Evolutionary conservation across 2,888 invertebrate species (phyloP), one percentile per base, ranked within the genome.

Genomic region (Pheosia gnoma): DNA sequence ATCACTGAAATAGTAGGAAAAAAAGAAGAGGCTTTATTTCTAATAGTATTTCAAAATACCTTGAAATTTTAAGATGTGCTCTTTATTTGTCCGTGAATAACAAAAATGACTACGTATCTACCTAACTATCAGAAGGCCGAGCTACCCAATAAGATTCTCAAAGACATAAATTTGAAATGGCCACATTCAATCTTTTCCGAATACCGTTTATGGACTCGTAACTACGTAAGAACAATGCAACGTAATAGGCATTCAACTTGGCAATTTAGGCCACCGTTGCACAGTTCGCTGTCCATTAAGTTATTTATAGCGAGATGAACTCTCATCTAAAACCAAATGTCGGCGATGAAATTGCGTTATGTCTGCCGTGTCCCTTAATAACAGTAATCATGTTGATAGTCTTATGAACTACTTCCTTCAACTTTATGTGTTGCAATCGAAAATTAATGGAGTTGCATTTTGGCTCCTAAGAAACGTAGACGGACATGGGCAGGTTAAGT

Each of bases 381-480:
- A 69, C 57, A 58, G 63, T 67, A 56, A 67, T 75, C 57, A 63
- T 67, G 47, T 45, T 43, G 54, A 45, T 58, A 67, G 58, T 62
- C 56, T 66, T 58, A 56, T 51, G 59, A 64, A 66, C 70, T 61
- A 62, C 67, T 60, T 57, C 43, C 47, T 43, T 62, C 36, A 11
- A 7, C 45, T 11, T n/a, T 5, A n/a, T 47, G 47, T 47, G 47
- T 5, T 47, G 47, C 47, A 47, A 47, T n/a, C 47, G 5, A 47
- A 47, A n/a, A 25, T 52, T 25, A 52, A 52, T 52, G 52, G 9
- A 25, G 51, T 51, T n/a, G 52, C 52, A 52, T 25, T 36, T 36
- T 52, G 5, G 3, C 8, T 37, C 25, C 10, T 53, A 68, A 5
- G 36, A 36, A 37, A 10, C 3, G n/a, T 3, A 36, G 36, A 36